Percentiles rank a stretch among this genome's conserved stretches.
These are phyloP conservation scores for Parambassis ranga DNA, from an alignment of 2,797 vertebrate species.

Conservation along the genomic window DNA sequence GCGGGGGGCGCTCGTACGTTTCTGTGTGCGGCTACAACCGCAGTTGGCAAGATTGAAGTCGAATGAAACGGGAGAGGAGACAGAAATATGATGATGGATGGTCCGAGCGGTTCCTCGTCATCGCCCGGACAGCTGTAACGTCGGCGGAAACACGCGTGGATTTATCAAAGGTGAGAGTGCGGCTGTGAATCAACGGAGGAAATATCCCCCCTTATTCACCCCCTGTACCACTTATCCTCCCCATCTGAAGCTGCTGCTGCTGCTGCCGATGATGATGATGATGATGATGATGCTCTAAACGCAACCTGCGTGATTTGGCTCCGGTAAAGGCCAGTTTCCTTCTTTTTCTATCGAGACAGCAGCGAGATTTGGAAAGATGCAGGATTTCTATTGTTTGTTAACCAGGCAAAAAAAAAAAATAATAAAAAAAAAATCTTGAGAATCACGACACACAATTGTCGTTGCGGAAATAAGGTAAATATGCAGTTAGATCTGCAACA, in stretches of 20 bases:
- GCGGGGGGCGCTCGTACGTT: slow-evolving; percentile 57
- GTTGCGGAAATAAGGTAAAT: slow-evolving; percentile 66
- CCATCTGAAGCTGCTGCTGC: slow-evolving; percentile 56
- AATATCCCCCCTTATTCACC: slow-evolving; percentile 53
- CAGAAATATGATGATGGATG: slow-evolving; percentile 55
- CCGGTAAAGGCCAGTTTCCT: slow-evolving; percentile 67
- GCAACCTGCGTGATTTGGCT: slow-evolving; percentile 78
- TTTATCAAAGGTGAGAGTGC: slow-evolving; percentile 69
- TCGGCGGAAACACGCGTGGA: slow-evolving; percentile 46
- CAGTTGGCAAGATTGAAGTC: slow-evolving; percentile 64
- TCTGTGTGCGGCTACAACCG: slow-evolving; percentile 64
- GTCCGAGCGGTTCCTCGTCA: slow-evolving; percentile 33
- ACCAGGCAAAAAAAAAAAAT: not conserved
- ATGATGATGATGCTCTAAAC: slow-evolving; percentile 73
- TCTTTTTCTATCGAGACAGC: slow-evolving; percentile 12
- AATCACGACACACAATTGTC: slow-evolving; percentile 59
- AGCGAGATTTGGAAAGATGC: slow-evolving; percentile 25
- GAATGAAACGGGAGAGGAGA: slow-evolving; percentile 55
- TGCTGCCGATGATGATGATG: slow-evolving; percentile 35
- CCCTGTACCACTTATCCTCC: slow-evolving; percentile 61
- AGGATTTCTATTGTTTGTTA: slow-evolving; percentile 35
- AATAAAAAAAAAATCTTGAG: not conserved
- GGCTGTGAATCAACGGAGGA: slow-evolving; percentile 54
- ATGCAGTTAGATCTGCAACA: slow-evolving; percentile 58
- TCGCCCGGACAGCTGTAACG: slow-evolving; percentile 53